Evolutionary conservation across 2,888 invertebrate species (phyloP).

Genomic region (Pogonocherus hispidulus): DNA sequence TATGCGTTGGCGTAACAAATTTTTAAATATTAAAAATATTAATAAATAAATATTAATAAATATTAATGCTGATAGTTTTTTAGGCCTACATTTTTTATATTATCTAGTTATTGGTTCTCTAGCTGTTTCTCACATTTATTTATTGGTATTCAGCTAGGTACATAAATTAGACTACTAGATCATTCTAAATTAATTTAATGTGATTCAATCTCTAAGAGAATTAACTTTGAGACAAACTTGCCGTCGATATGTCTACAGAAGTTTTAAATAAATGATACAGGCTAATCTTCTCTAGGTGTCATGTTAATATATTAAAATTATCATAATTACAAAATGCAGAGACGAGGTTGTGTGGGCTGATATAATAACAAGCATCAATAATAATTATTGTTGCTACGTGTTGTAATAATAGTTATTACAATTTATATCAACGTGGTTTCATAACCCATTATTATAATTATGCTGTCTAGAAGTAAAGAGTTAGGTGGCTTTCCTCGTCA

Average conservation of each 20-base stretch:
- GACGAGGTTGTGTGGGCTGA: slow-evolving; percentile 14
- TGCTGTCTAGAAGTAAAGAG: slow-evolving; percentile 6
- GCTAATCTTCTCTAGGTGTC: slow-evolving; percentile 20
- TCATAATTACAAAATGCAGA: slow-evolving; percentile 17
- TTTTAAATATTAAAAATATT: too few relatives aligned
- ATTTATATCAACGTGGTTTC: slow-evolving; percentile 19
- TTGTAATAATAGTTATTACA: slow-evolving; percentile 18
- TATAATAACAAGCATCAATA: slow-evolving; percentile 19
- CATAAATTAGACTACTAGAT: too few relatives aligned
- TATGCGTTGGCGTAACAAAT: too few relatives aligned
- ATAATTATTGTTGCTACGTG: slow-evolving; percentile 12
- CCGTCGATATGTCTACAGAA: neutral
- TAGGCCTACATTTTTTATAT: too few relatives aligned
- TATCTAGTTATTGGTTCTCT: too few relatives aligned
- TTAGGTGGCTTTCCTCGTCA: neutral
- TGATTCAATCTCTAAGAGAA: too few relatives aligned
- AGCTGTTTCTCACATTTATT: too few relatives aligned
- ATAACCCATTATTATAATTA: slow-evolving; percentile 15
- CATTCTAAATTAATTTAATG: too few relatives aligned
- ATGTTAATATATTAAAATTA: slow-evolving; percentile 19
- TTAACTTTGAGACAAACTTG: neutral
- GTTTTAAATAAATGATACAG: slow-evolving; percentile 14
- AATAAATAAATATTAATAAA: too few relatives aligned
- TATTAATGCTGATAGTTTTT: too few relatives aligned
- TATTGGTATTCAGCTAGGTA: too few relatives aligned